Evolutionary conservation across 2,113 vertebrate species (phyloP).

Genomic region (Polyodon spathula): DNA sequence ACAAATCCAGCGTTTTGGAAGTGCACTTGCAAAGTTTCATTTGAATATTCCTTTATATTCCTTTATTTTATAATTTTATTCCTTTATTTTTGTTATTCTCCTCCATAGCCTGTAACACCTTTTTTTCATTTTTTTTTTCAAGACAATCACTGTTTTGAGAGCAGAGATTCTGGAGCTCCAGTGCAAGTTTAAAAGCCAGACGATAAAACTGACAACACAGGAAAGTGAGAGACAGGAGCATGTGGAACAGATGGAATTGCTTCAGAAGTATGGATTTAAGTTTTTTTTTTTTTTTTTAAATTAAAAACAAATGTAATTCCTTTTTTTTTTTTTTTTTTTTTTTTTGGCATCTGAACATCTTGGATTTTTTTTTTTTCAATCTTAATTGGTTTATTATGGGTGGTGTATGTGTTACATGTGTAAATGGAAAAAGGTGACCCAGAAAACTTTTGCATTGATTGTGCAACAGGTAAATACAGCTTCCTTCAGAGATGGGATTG

Average conservation of each 20-base stretch:
- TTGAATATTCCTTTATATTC: too few species aligned
- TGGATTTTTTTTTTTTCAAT: too few species aligned
- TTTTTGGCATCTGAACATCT: neutral
- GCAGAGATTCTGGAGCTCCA: conserved; percentile 76
- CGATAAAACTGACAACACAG: conserved; percentile 63
- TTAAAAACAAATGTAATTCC: neutral
- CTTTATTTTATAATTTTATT: too few species aligned
- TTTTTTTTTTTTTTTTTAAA: neutral
- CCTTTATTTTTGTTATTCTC: neutral
- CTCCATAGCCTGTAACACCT: neutral
- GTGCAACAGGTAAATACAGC: too few species aligned
- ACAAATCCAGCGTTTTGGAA: too few species aligned
- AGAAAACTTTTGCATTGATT: too few species aligned
- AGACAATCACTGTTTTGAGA: conserved; percentile 64
- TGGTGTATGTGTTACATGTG: too few species aligned
- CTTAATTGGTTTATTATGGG: too few species aligned
- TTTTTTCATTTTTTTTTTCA: conserved; percentile 15
- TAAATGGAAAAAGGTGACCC: too few species aligned
- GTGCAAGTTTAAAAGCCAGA: conserved; percentile 73
- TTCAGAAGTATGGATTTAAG: conserved; percentile 56
- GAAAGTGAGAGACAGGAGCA: conserved; percentile 74
- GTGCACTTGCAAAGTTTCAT: too few species aligned
- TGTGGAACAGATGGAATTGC: conserved; percentile 74
- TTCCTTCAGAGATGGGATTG: too few species aligned
- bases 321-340: neutral